These are phyloP conservation scores for Stichodactyla mertensii DNA, from an alignment of 64 coral and sea anemone genomes.

Conservation along the genomic window DNA sequence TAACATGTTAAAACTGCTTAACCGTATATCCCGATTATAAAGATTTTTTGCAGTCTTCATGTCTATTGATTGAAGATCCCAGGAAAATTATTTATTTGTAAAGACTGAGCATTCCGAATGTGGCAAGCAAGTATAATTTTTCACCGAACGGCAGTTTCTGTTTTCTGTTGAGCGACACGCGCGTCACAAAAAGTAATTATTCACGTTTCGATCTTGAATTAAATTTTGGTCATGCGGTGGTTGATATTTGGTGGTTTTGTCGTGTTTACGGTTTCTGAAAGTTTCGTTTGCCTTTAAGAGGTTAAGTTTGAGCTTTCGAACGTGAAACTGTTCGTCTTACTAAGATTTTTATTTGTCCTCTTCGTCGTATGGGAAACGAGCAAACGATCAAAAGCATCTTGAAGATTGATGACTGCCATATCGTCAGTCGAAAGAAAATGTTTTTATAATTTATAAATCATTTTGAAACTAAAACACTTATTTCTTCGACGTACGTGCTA, in stretches of 20 bases:
- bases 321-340: background rate
- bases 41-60: background rate
- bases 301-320: background rate
- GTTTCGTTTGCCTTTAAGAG: background rate
- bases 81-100: conserved; percentile 19
- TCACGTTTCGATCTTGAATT: conserved; percentile 4
- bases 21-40: background rate
- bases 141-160: conserved; percentile 3
- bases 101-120: background rate
- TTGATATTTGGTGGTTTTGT: background rate
- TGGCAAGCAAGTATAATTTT: background rate
- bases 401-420: conserved; percentile 13
- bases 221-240: conserved; percentile 5
- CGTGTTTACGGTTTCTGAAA: background rate
- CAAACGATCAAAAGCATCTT: conserved; percentile 25
- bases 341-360: background rate
- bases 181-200: conserved; percentile 19
- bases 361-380: conserved; percentile 11
- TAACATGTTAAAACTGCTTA: conserved; percentile 9
- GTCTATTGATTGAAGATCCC: background rate
- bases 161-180: background rate
- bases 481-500: no score
- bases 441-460: conserved; percentile 13
- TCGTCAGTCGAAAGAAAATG: background rate
- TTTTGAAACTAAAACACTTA: background rate